Evolutionary conservation across 2,113 vertebrate species (phyloP).

Genomic region (Bolborhynchus lineola): DNA sequence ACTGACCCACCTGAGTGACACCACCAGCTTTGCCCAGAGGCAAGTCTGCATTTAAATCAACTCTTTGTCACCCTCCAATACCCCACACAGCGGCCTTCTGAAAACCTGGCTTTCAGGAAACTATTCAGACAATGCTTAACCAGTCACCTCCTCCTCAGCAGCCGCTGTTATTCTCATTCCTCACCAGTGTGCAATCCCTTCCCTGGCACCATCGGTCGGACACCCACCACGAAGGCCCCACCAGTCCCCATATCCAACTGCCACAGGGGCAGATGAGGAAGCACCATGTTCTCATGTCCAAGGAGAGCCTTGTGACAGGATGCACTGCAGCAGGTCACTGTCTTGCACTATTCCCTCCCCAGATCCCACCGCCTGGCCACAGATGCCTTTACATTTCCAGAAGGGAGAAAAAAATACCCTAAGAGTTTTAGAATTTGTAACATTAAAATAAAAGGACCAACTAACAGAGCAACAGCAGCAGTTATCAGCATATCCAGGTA

Average conservation of each 20-base stretch:
- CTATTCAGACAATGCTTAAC: neutral
- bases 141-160: neutral
- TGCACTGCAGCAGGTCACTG: neutral
- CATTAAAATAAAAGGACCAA: neutral
- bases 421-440: neutral
- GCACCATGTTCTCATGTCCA: neutral
- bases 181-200: neutral
- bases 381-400: neutral
- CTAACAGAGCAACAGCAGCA: neutral
- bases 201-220: neutral
- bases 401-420: neutral
- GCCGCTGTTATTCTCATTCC: slow-evolving; percentile 2
- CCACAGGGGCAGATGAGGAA: neutral
- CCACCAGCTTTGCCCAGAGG: neutral
- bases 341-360: neutral
- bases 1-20: neutral
- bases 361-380: neutral
- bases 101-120: neutral
- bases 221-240: neutral
- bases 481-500: neutral
- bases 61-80: slow-evolving; percentile 5
- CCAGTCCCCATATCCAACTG: no score
- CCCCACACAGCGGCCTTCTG: neutral
- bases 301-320: neutral
- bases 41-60: slow-evolving; percentile 46